phyloP scores from a whole-genome alignment of 2,888 invertebrate species.

The Agelastica alni region DNA sequence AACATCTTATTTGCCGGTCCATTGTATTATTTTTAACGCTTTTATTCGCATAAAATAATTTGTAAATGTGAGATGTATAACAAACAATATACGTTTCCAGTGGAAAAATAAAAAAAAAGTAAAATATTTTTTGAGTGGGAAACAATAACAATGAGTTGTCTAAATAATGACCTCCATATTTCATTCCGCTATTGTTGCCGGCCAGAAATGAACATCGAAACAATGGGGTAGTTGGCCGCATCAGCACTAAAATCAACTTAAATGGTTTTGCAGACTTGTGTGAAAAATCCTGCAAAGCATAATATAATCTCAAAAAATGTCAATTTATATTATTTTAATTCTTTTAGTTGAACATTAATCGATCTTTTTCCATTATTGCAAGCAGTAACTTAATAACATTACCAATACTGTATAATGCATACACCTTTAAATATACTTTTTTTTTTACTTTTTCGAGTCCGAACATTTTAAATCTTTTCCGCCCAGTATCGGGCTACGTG shows the following conservation, averaged over 20 bases:
- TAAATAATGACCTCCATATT: constrained; percentile 49
- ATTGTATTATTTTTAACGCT: constrained; percentile 26
- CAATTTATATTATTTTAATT: too few species aligned
- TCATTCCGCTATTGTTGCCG: constrained; percentile 46
- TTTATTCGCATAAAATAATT: constrained; percentile 29
- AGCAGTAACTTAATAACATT: too few species aligned
- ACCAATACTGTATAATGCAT: too few species aligned
- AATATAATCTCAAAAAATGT: too few species aligned
- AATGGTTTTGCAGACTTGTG: constrained; percentile 44
- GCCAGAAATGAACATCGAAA: constrained; percentile 48
- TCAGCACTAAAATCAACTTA: constrained; percentile 43
- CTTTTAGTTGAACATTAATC: too few species aligned
- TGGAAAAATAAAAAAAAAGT: constrained; percentile 26
- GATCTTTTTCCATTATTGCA: too few species aligned
- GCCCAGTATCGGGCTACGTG: too few species aligned
- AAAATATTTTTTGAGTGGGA: constrained; percentile 35
- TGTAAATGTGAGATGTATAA: constrained; percentile 31
- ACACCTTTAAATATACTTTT: too few species aligned
- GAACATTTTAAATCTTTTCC: too few species aligned
- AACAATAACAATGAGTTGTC: constrained; percentile 40
- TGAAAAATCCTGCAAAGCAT: constrained; percentile 32
- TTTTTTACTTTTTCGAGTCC: too few species aligned
- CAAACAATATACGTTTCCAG: constrained; percentile 27
- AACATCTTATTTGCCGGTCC: constrained; percentile 29
- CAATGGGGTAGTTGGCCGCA: constrained; percentile 45